These are phyloP conservation scores for Heterotis niloticus DNA, from an alignment of 2,113 vertebrate species.

Conservation along the genomic window DNA sequence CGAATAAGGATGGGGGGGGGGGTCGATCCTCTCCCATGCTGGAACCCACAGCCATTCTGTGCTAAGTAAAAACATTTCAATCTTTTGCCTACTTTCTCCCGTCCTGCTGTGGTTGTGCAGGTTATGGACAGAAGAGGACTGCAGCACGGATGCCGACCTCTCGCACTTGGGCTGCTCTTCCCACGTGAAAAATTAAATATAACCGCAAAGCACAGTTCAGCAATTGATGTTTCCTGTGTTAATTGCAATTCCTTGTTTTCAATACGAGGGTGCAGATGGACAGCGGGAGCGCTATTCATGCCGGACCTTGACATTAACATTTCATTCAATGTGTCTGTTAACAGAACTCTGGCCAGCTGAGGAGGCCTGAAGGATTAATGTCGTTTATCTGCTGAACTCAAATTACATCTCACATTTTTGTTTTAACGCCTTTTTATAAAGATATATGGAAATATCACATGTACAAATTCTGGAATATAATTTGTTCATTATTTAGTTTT, in stretches of 20 bases:
- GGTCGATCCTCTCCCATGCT: not conserved
- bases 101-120: conserved; percentile 3
- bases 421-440: not conserved
- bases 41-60: not conserved
- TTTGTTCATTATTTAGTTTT: too few relatives aligned
- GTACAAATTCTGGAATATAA: too few relatives aligned
- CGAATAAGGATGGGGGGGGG: not conserved
- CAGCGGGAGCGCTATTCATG: not conserved
- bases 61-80: conserved; percentile 1
- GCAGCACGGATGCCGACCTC: not conserved
- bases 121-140: not conserved
- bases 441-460: not conserved
- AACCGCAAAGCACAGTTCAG: not conserved
- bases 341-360: not conserved
- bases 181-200: conserved; percentile 4
- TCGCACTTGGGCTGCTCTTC: not conserved
- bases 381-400: not conserved
- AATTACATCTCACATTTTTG: not conserved
- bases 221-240: not conserved
- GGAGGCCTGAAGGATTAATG: not conserved
- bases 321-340: not conserved
- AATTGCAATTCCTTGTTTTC: not conserved
- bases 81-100: conserved; percentile 2
- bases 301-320: not conserved
- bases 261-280: not conserved